phyloP scores from a whole-genome alignment of 2,888 invertebrate species.

The Oasisia sp. region DNA sequence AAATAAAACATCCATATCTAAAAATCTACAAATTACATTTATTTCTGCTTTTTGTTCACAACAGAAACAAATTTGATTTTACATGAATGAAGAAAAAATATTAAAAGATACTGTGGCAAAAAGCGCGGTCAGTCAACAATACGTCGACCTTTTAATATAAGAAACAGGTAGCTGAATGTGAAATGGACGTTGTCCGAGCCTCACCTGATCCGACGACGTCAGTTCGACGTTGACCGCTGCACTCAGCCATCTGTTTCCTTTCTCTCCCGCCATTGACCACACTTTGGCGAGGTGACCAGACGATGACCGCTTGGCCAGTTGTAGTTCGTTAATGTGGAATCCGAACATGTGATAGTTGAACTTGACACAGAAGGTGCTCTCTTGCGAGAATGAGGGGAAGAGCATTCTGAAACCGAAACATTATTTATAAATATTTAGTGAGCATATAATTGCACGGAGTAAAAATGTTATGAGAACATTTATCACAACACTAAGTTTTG shows the following conservation, averaged over 20 bases:
- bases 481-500: too few relatives aligned
- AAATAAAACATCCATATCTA: not conserved
- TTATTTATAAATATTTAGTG: not conserved
- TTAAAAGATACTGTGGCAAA: too few relatives aligned
- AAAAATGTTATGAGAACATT: too few relatives aligned
- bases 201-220: not conserved
- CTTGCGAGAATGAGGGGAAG: too few relatives aligned
- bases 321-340: slow-evolving; percentile 28
- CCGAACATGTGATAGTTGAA: slow-evolving; percentile 35
- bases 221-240: not conserved
- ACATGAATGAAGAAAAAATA: too few relatives aligned
- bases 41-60: too few relatives aligned
- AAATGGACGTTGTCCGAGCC: not conserved
- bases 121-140: too few relatives aligned
- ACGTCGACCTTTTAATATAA: not conserved
- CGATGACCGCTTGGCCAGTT: slow-evolving; percentile 21
- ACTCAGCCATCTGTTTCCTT: slow-evolving; percentile 20
- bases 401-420: not conserved
- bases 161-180: not conserved
- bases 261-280: not conserved
- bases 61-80: not conserved
- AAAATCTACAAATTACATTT: not conserved
- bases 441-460: not conserved
- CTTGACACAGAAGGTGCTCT: slow-evolving; percentile 21
- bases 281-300: not conserved